Evolutionary conservation across 2,113 vertebrate species (phyloP).

Genomic region (Micronycteris hirsuta): DNA sequence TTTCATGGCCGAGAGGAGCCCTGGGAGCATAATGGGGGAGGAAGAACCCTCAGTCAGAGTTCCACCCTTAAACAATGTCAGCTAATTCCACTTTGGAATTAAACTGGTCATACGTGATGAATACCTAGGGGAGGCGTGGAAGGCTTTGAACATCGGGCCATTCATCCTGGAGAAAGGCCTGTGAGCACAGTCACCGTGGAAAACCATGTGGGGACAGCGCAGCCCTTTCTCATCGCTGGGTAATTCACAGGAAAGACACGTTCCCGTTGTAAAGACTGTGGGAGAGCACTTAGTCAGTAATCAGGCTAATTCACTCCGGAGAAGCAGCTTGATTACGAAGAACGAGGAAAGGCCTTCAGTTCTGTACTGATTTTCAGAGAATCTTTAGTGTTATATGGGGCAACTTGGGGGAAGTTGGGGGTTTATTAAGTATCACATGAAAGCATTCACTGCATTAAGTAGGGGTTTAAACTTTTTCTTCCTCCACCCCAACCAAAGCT

Average conservation of each 20-base stretch:
- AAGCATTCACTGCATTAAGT: background rate
- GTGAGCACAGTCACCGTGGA: background rate
- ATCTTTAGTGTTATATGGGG: background rate
- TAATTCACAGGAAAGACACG: background rate
- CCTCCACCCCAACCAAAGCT: background rate
- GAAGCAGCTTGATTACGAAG: slow-evolving; percentile 13
- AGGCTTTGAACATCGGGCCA: background rate
- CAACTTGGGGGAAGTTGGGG: background rate
- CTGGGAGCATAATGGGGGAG: background rate
- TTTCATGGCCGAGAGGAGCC: background rate
- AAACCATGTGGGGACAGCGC: background rate
- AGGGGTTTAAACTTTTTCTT: background rate
- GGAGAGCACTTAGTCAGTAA: background rate
- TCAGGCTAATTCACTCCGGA: slow-evolving; percentile 23
- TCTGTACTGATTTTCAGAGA: background rate
- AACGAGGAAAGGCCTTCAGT: background rate
- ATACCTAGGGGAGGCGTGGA: background rate
- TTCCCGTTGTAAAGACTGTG: background rate
- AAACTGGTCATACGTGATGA: background rate
- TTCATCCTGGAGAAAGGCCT: background rate
- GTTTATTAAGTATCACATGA: background rate
- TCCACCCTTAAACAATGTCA: background rate
- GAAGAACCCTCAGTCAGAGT: background rate
- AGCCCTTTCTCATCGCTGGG: background rate
- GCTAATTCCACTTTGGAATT: background rate